Evolutionary conservation across 2,797 vertebrate species (phyloP).

Genomic region (Rhynchotus rufescens): DNA sequence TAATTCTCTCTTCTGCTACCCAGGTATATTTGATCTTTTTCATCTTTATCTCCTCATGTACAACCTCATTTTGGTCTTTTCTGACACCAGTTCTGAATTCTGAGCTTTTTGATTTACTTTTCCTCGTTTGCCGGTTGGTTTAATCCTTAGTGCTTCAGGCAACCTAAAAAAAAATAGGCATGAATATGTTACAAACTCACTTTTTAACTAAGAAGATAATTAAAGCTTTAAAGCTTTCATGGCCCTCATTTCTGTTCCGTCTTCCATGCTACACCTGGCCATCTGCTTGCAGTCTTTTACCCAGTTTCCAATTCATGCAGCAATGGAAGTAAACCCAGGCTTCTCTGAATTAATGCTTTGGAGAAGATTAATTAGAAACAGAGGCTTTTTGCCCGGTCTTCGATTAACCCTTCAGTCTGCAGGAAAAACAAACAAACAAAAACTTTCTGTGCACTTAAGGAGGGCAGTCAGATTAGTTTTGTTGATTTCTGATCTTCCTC

Average conservation of each 20-base stretch:
- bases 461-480: neutral
- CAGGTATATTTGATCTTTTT: neutral
- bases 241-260: neutral
- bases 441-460: neutral
- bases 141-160: neutral
- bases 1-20: neutral
- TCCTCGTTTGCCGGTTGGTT: neutral
- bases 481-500: neutral
- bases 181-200: neutral
- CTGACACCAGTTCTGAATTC: neutral
- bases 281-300: neutral
- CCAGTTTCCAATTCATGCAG: neutral
- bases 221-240: neutral
- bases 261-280: neutral
- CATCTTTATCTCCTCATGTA: neutral
- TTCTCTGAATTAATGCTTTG: neutral
- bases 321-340: neutral
- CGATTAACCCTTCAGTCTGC: neutral
- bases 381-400: neutral
- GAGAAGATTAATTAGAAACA: neutral
- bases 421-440: neutral
- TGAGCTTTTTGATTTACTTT: neutral
- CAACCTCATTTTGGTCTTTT: neutral
- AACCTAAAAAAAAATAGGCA: neutral
- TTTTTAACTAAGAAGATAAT: conserved; percentile 10